These are phyloP conservation scores for Uromys caudimaculatus DNA, from an alignment of 2,797 vertebrate genomes.

Conservation along the genomic window DNA sequence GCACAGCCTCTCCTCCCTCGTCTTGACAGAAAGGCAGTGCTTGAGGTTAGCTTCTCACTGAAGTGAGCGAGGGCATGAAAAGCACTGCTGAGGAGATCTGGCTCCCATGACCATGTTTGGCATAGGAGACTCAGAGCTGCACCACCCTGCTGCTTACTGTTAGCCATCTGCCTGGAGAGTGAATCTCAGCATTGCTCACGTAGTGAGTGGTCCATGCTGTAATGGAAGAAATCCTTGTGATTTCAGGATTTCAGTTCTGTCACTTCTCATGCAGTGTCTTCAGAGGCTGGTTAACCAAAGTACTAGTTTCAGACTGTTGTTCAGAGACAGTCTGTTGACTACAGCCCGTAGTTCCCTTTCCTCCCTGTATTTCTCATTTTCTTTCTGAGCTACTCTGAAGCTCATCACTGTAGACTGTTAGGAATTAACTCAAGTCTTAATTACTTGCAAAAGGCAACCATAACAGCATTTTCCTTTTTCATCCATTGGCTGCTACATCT, in stretches of 20 bases:
- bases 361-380: not conserved
- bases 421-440: conserved; percentile 12
- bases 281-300: not conserved
- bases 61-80: not conserved
- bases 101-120: not conserved
- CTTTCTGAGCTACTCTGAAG: conserved; percentile 41
- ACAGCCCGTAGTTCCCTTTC: not conserved
- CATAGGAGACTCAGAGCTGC: not conserved
- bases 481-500: not conserved
- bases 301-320: not conserved
- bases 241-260: not conserved
- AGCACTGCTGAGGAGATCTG: not conserved
- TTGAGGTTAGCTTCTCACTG: not conserved
- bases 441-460: not conserved
- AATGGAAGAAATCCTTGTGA: not conserved
- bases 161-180: not conserved
- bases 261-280: not conserved
- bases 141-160: not conserved
- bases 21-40: not conserved
- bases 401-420: not conserved
- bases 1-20: not conserved
- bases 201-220: not conserved
- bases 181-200: not conserved
- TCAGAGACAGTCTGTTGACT: not conserved
- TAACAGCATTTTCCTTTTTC: not conserved